Base-by-base conservation (phyloP, 1,140 invertebrate genomes). In the Aphelinus atriplicis region DNA sequence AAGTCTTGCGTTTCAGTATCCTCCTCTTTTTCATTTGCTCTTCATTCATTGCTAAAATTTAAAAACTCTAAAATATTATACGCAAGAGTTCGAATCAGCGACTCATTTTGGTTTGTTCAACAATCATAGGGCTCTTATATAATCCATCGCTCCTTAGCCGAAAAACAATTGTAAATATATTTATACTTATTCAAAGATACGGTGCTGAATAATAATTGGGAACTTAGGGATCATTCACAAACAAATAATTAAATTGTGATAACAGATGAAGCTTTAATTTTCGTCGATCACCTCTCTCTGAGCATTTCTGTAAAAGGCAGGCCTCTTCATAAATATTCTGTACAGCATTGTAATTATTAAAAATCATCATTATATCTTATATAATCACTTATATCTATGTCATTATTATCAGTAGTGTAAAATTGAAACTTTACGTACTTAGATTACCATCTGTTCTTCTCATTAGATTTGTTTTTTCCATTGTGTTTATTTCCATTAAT, bases 331-430 rank as follows among this genome's bases (percentile, higher is more conserved):
- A 87, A 88, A 87, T 88, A 87, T 84, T 87, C 86, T 88, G 86
- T 88, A 88, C 87, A 88, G 83, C 80, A 79, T 86, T 87, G 84
- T 85, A 81, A 86, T 86, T 83, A 87, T 86, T 87, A 86, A 86
- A 87, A 87, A 87, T 86, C 83, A 84, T 87, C 81, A 83, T 86
- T 84, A 78, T 85, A 83, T 87, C 81, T 86, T 86, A 85, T 84
- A 84, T 87, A 86, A 43, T 71, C 81, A 78, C 85, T 87, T 87
- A 87, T 83, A 80, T 73, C 84, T 87, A 85, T 83, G 80, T 86
- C 82, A 87, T 88, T 88, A 87, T 88, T 88, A 88, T 88, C 85
- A 82, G 82, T 88, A 88, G 85, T 87, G 86, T 88, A 88, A 87
- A 88, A 88, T 88, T 87, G 84, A 87, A 88, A 88, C 83, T 84